These are phyloP conservation scores for Caenorhabditis sp. DNA, from an alignment of 2,888 invertebrate species.

Conservation along the genomic window DNA sequence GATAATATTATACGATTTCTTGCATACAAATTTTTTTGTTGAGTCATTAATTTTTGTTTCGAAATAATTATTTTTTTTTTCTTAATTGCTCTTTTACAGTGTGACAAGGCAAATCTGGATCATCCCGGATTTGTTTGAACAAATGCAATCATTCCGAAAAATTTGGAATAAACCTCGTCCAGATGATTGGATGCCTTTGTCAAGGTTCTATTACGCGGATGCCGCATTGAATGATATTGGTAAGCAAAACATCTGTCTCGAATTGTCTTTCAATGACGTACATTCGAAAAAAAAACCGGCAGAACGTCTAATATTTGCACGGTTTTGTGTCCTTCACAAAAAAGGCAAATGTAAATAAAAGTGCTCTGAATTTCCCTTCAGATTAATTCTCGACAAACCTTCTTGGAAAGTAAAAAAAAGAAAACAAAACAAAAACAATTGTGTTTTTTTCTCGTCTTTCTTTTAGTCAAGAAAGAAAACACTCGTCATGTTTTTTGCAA, in stretches of 20 bases:
- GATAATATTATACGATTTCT: background rate
- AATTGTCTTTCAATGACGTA: background rate
- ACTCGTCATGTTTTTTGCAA: background rate
- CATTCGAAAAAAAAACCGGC: background rate
- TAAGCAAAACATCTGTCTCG: constrained; percentile 9
- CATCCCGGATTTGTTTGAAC: background rate
- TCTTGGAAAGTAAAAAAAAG: too few species aligned
- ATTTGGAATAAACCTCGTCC: constrained; percentile 68
- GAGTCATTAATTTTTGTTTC: too few species aligned
- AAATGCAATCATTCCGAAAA: constrained; percentile 68
- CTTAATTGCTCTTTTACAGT: too few species aligned
- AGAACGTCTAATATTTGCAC: background rate
- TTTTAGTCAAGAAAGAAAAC: background rate
- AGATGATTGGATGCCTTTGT: constrained; percentile 69
- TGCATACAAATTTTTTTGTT: too few species aligned
- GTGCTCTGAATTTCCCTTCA: background rate
- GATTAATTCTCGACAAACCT: too few species aligned
- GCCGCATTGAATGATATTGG: constrained; percentile 90
- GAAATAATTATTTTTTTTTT: too few species aligned
- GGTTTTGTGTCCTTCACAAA: background rate
- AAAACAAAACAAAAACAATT: background rate
- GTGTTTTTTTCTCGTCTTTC: background rate
- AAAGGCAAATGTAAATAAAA: constrained; percentile 1
- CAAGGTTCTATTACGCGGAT: constrained; percentile 90
- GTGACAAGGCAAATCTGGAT: too few species aligned